Evolutionary conservation across 2,888 invertebrate genomes (phyloP), one percentile per base, ranked within the genome.

Genomic region (Andrena praecox): DNA sequence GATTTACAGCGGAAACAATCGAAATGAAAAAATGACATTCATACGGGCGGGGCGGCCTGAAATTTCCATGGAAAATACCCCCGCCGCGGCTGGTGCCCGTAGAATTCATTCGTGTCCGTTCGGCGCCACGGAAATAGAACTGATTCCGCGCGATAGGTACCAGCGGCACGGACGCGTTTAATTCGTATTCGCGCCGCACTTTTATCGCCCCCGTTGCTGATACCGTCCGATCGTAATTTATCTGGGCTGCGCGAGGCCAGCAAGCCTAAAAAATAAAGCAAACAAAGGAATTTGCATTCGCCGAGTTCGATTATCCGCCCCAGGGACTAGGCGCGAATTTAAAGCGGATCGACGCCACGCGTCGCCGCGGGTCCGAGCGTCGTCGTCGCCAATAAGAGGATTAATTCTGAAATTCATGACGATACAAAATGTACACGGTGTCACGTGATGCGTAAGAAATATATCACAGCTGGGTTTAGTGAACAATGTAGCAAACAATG

Each of bases 61-160:
- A 54, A 73, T 54, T 52, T 72, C 42, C 54, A 64, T 73, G 35
- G 54, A 64, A 56, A 64, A 42, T 16, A 64, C 8, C n/a, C 35
- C n/a, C 54, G 54, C 16, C 54, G 27, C 27, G 64, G 27, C 33
- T n/a, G 54, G 33, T 27, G 16, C 16, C 54, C 64, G 56, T 59
- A 59, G 59, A 67, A 48, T 59, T 59, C 16, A 31, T 12, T 10
- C 29, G 24, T 12, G n/a, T 29, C 72, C 29, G 2, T 35, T 27
- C n/a, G 29, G 29, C 10, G 42, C 20, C 5, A 27, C 3, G 42
- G 33, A 27, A 33, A 33, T 62, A 29, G 67, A 69, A 29, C 63
- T 63, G 50, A 50, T 75, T 60, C 35, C n/a, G 48, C 27, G 62
- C n/a, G 20, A 7, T 31, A 10, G 24, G 8, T 12, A 42, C 42